Base-by-base conservation (phyloP, 2,888 invertebrate species). In the Anoplius nigerrimus region DNA sequence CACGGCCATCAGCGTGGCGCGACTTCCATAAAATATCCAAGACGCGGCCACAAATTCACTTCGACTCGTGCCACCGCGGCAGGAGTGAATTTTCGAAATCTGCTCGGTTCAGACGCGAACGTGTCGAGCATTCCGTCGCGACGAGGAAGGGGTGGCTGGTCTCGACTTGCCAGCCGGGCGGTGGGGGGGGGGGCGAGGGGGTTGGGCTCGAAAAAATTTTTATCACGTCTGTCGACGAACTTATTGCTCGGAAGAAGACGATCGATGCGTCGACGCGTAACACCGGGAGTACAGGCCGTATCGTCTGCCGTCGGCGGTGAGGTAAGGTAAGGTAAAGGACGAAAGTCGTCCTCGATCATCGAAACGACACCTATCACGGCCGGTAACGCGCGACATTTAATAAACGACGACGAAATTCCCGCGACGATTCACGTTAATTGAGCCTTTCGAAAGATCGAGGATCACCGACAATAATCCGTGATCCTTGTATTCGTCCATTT, bases 71-170 rank as follows among this genome's bases (percentile, higher is more conserved):
- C 34, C 34, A 34, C 51, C 62, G 54, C 4, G 66, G 75, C 59
- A 62, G 71, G 75, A 77, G 75, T 77, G 77, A 77, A 77, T 77
- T 78, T 75, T 72, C 70, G 69, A 77, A 78, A 77, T 77, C 75
- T 72, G 76, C 72, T 70, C 64, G 66, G 63, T 64, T 71, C 54
- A 43, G 43, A 61, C 27, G 68, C 27, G 48, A 18, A 77, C 78
- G 77, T 77, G 78, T 60, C 66, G 51, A 55, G 75, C 66, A 78
- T 77, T 61, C 46, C 53, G 45, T 45, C n/a, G 22, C 51, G 8
- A 16, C 15, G 43, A 18, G 34, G 8, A 13, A 11, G 1, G 34
- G 34, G 11, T 34, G 34, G 34, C 8, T 34, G 34, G 34, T n/a
- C n/a, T n/a, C n/a, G n/a, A n/a, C n/a, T n/a, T n/a, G n/a, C n/a